These are phyloP conservation scores for Zhuqinia jingwanae DNA, from an alignment of 2,888 invertebrate genomes.

Conservation along the genomic window DNA sequence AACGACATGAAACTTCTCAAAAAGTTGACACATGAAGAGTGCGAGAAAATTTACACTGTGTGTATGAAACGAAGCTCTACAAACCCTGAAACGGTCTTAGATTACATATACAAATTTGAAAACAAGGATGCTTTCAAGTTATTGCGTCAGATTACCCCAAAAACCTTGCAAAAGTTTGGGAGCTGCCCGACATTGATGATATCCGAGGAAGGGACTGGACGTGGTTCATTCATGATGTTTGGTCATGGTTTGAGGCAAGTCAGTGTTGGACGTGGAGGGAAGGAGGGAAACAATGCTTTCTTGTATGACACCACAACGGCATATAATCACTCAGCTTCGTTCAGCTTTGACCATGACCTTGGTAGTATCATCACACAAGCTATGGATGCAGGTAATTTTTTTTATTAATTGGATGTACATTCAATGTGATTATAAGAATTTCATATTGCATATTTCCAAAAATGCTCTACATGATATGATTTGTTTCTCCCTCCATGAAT, in stretches of 20 bases:
- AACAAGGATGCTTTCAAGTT: slow-evolving; percentile 72
- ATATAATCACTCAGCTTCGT: slow-evolving; percentile 66
- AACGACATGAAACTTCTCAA: slow-evolving; percentile 81
- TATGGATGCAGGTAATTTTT: slow-evolving; percentile 9
- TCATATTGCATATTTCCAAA: background rate
- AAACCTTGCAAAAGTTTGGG: slow-evolving; percentile 58
- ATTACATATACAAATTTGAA: slow-evolving; percentile 70
- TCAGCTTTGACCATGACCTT: background rate
- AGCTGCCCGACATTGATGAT: slow-evolving; percentile 66
- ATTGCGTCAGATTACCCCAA: slow-evolving; percentile 46
- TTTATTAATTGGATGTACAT: no score
- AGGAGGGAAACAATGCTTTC: slow-evolving; percentile 83
- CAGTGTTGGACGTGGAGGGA: slow-evolving; percentile 81
- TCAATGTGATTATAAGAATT: background rate
- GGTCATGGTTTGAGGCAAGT: slow-evolving; percentile 81
- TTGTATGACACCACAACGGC: slow-evolving; percentile 80
- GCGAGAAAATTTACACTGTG: slow-evolving; percentile 79
- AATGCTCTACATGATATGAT: no score
- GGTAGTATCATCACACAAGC: slow-evolving; percentile 16
- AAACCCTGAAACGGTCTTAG: slow-evolving; percentile 49
- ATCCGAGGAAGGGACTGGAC: slow-evolving; percentile 74
- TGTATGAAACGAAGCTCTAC: slow-evolving; percentile 74
- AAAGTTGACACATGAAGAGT: slow-evolving; percentile 80
- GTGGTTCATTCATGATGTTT: slow-evolving; percentile 80
- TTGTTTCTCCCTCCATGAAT: no score